phyloP scores from a whole-genome alignment of 92 coral and sea anemone genomes.

The Phenganax marumi region DNA sequence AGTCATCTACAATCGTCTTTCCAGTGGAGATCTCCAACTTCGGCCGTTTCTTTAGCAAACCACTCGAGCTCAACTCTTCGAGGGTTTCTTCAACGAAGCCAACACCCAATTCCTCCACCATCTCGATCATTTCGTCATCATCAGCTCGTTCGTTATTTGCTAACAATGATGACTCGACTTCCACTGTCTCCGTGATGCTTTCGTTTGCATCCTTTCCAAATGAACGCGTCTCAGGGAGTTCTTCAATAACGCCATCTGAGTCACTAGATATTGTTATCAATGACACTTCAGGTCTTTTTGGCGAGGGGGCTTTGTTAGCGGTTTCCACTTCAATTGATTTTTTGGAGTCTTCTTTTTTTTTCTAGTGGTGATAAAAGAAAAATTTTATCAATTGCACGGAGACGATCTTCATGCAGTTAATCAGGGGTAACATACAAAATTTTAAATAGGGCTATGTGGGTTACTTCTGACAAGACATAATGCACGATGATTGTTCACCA shows the following conservation, averaged over 20 bases:
- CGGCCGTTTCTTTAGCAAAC: conserved; percentile 72
- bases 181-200: conserved; percentile 56
- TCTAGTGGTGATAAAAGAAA: conserved; percentile 24
- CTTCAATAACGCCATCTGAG: background rate
- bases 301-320: background rate
- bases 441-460: too few species aligned
- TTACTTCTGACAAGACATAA: too few species aligned
- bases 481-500: too few species aligned
- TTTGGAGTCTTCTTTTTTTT: conserved; percentile 54
- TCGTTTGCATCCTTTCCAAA: background rate
- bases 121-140: conserved; percentile 70
- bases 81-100: conserved; percentile 73
- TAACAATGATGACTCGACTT: conserved; percentile 56
- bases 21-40: conserved; percentile 72
- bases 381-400: background rate
- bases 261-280: conserved; percentile 12
- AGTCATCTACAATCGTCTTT: conserved; percentile 62
- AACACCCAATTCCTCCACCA: conserved; percentile 71
- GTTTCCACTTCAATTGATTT: conserved; percentile 38
- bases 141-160: conserved; percentile 46
- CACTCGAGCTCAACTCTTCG: conserved; percentile 77
- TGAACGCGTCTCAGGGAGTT: background rate
- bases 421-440: too few species aligned
- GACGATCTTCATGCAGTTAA: background rate
- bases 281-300: too few species aligned